A percentile compares a stretch with the other conserved stretches of the same genome.
Conservation (phyloP, 2,888 invertebrate genomes). For the Caenorhabditis sp. region DNA sequence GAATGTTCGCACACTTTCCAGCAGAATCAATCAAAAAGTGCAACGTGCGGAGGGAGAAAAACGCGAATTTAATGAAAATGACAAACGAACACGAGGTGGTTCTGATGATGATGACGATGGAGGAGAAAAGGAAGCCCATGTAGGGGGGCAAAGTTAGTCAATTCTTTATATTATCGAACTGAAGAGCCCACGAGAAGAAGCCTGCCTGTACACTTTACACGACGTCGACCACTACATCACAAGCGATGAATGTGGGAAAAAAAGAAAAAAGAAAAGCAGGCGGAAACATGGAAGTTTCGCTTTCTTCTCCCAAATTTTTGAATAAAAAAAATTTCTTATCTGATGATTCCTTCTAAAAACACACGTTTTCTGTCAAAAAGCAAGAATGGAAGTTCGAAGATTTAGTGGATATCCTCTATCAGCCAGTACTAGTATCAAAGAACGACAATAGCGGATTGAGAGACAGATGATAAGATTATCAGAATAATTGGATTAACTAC, state of each 20-base stretch:
- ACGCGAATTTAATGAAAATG: too few relatives aligned
- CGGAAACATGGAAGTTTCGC: background rate
- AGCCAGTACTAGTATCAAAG: background rate
- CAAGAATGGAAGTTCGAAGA: too few relatives aligned
- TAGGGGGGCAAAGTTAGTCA: too few relatives aligned
- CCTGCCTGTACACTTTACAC: background rate
- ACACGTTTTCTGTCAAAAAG: too few relatives aligned
- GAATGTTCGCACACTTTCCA: slow-evolving; percentile 1
- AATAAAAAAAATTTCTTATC: too few relatives aligned
- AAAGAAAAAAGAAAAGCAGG: background rate
- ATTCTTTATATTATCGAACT: background rate
- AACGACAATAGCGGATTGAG: background rate
- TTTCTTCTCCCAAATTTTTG: background rate
- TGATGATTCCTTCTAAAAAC: too few relatives aligned
- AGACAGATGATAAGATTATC: slow-evolving; percentile 24
- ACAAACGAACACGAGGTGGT: background rate
- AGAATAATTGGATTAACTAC: slow-evolving; percentile 29
- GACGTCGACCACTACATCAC: background rate
- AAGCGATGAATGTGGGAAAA: background rate
- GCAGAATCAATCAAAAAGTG: too few relatives aligned
- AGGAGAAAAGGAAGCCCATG: background rate
- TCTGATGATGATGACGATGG: background rate
- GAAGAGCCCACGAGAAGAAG: background rate
- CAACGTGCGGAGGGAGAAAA: too few relatives aligned
- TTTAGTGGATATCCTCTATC: too few relatives aligned